Base-by-base conservation (phyloP, 2,888 invertebrate species). In the Oxycera nigricornis region DNA sequence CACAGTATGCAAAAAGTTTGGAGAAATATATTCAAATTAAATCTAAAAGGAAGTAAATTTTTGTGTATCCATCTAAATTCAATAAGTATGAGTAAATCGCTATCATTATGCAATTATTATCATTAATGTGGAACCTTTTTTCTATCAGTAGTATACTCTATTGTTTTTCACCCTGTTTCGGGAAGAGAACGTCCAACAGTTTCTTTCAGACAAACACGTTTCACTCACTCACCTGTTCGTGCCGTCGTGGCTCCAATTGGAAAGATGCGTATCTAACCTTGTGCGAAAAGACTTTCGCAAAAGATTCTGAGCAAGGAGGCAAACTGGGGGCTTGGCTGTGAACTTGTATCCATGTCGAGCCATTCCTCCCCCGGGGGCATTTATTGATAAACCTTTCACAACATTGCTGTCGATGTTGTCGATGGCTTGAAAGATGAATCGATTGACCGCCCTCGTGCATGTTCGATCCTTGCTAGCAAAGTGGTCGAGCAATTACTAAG, bases 361-460 rank as follows among this genome's bases (percentile, higher is more conserved):
- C 61, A 24, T 61, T 26, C 61, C 61, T 61, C n/a, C n/a, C n/a
- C 30, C 31, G 61, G 28, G 31, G 61, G 61, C 61, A 61, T 61
- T 61, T 61, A 31, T 31, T 31, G 61, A 61, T 61, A 61, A 61
- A 17, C 28, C 61, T 61, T 61, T 61, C 61, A 61, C 31, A 61
- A 61, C 31, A n/a, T 61, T 61, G 30, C 61, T 17, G 26, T 61
- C 31, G 61, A 61, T 61, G 31, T 31, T 61, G 61, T 26, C 31
- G 26, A 61, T 26, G 31, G n/a, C 31, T 17, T 9, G 61, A 61
- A n/a, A 31, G 31, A 61, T 61, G 61, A 61, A 31, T 61, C 61
- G 31, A 61, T 30, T 14, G 4, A 31, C 31, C 61, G 61, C 31
- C 61, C n/a, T 7, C n/a, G 46, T 46, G 17, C n/a, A n/a, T n/a